Base-by-base conservation (phyloP, 2,113 vertebrate genomes). In the Callorhinus ursinus region DNA sequence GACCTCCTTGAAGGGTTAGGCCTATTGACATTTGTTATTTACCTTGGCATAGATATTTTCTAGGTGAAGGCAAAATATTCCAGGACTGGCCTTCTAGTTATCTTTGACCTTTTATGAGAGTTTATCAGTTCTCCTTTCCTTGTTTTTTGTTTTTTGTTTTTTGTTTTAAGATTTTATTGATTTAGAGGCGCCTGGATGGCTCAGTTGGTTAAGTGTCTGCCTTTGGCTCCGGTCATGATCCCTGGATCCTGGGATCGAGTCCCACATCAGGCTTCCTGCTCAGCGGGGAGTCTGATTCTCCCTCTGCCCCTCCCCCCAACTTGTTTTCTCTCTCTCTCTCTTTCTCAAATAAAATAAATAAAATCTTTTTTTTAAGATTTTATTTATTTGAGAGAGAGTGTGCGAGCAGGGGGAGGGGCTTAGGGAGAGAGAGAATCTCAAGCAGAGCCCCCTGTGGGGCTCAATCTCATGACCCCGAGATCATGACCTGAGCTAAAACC, bases 81-180 rank as follows among this genome's bases (percentile, higher is more conserved):
- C 19, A 87, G 77, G 39, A 49, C 59, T n/a, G 69, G 15, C n/a
- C 57, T 92, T 92, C 26, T 67, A 83, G 13, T 61, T 79, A 31
- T n/a, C 65, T 95, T 93, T 72, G 53, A 49, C 46, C 39, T 97
- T 93, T 11, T 69, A 11, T 67, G 71, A 69, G 55, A 95, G 39
- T 24, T 95, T 79, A 33, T 84, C 18, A 21, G 2, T 88, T 86
- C 28, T 61, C 26, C 13, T 82, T 65, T 91, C 10, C 5, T 93
- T 59, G 36, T 31, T 65, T 15, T 53, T 53, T 53, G 13, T 53
- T 15, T 67, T 67, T 67, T 33, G n/a, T 65, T 65, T 65, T 28
- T 63, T 63, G 39, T 65, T 65, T 31, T 63, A 28, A 63, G 61
- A 31, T 63, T 63, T 69, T 69, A 19, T n/a, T 69, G 15, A 19